Percentiles rank a stretch among this genome's conserved stretches.
Evolutionary conservation across 2,797 vertebrate species (phyloP).

Genomic region (Cetoscarus ocellatus): DNA sequence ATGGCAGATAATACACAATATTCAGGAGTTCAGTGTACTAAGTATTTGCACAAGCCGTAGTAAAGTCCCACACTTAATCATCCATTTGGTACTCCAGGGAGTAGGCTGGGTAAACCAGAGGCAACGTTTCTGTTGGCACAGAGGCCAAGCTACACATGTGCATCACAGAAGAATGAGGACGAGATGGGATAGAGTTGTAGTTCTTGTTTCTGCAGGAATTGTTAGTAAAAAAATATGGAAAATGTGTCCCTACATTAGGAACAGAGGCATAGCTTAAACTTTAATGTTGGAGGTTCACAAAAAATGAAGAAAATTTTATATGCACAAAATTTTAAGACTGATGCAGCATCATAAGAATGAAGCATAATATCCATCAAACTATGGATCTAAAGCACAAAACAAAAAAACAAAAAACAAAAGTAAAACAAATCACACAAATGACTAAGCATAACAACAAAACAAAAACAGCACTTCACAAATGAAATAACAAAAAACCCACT

Average conservation of each 20-base stretch:
- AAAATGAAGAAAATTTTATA: too few relatives aligned
- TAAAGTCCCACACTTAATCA: slow-evolving; percentile 84
- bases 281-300: too few relatives aligned
- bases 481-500: too few relatives aligned
- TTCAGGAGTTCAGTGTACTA: slow-evolving; percentile 78
- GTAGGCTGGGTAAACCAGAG: slow-evolving; percentile 67
- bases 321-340: too few relatives aligned
- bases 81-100: slow-evolving; percentile 79
- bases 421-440: too few relatives aligned
- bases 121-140: slow-evolving; percentile 60
- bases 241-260: background rate
- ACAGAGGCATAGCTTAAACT: too few relatives aligned
- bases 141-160: slow-evolving; percentile 61
- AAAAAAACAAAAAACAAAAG: too few relatives aligned
- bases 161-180: slow-evolving; percentile 15
- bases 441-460: too few relatives aligned
- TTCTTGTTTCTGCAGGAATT: slow-evolving; percentile 25
- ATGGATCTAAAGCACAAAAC: too few relatives aligned
- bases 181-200: slow-evolving; percentile 12
- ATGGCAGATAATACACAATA: slow-evolving; percentile 85
- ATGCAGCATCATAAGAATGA: too few relatives aligned
- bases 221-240: slow-evolving; percentile 14
- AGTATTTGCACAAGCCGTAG: slow-evolving; percentile 80
- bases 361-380: too few relatives aligned
- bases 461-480: too few relatives aligned